A percentile compares a stretch with the other conserved stretches of the same genome.
Conservation (phyloP, 2,113 vertebrate genomes). For the Dromas ardeola region DNA sequence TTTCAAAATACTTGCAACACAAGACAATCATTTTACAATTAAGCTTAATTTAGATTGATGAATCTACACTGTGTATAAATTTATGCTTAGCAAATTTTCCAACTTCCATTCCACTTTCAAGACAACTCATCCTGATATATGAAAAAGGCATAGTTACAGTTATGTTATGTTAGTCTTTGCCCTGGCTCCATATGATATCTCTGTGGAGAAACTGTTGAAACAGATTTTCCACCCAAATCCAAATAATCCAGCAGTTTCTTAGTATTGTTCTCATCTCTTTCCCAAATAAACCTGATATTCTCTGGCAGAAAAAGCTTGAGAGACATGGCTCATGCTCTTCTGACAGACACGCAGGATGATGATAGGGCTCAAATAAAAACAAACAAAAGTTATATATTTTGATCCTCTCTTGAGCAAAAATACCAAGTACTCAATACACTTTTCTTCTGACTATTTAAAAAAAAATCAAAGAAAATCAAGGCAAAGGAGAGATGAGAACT, state of each 20-base stretch:
- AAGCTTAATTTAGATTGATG: not conserved
- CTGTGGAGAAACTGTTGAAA: not conserved
- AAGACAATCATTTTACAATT: not conserved
- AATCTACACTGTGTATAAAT: not conserved
- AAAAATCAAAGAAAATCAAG: not conserved
- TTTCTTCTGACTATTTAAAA: not conserved
- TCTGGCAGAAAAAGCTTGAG: not conserved
- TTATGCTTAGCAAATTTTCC: not conserved
- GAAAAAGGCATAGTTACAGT: not conserved
- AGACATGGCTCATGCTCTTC: not conserved
- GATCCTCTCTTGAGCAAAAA: not conserved
- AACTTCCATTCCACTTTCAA: not conserved
- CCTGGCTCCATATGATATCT: not conserved
- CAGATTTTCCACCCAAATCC: not conserved
- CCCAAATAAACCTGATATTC: not conserved
- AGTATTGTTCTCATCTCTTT: not conserved
- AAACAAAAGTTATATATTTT: not conserved
- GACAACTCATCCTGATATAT: not conserved
- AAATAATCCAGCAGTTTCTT: not conserved
- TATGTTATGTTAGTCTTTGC: not conserved
- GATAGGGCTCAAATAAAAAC: not conserved
- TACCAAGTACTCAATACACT: not conserved
- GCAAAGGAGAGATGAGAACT: not conserved
- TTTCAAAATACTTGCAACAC: not conserved
- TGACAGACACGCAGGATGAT: accelerated